Percentiles rank a stretch among this genome's conserved stretches.
Evolutionary conservation across 2,113 vertebrate species (phyloP).

Genomic region (Sander vitreus): DNA sequence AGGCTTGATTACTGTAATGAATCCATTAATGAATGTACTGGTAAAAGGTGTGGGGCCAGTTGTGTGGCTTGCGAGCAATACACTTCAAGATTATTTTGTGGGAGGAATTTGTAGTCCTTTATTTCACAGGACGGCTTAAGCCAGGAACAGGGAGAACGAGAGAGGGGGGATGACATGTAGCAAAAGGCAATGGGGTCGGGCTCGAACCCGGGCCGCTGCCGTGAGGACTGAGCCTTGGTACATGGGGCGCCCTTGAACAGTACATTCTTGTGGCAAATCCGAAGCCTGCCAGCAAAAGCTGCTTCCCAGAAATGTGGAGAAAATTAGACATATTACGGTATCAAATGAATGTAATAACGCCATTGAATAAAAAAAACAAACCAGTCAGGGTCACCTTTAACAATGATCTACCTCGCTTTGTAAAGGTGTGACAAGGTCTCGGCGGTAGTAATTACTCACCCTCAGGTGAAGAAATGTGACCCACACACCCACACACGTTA

Average conservation of each 20-base stretch:
- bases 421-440: slow-evolving; percentile 22
- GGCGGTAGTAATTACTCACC: slow-evolving; percentile 7
- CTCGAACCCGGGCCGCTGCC: too few relatives aligned
- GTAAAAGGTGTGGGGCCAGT: background rate
- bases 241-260: background rate
- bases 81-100: too few relatives aligned
- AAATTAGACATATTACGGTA: background rate
- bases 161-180: too few relatives aligned
- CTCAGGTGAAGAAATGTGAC: slow-evolving; percentile 53
- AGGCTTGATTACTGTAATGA: background rate
- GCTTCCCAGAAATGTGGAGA: background rate
- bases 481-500: slow-evolving; percentile 22
- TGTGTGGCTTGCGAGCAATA: background rate
- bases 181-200: too few relatives aligned
- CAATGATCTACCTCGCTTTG: slow-evolving; percentile 17
- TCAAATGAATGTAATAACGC: slow-evolving; percentile 5
- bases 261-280: slow-evolving; percentile 13
- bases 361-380: slow-evolving; percentile 6
- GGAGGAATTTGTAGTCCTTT: too few relatives aligned
- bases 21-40: background rate
- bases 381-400: slow-evolving; percentile 42
- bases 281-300: background rate
- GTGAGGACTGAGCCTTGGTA: too few relatives aligned
- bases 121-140: too few relatives aligned
- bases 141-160: too few relatives aligned